Base-by-base conservation (phyloP, 2,888 invertebrate genomes). In the Endomychus coccineus region DNA sequence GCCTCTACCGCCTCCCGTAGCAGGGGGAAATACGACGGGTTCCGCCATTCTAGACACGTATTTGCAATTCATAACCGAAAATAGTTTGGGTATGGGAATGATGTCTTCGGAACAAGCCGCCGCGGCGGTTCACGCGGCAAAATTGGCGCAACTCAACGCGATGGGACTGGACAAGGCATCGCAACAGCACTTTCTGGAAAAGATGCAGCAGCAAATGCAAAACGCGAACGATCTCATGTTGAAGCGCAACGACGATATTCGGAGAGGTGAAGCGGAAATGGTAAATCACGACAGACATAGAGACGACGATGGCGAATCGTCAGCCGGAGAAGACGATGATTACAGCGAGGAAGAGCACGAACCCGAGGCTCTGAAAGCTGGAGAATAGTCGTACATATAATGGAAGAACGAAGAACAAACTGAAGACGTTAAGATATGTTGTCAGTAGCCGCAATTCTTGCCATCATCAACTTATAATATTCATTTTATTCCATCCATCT, bases 31-130 rank as follows among this genome's bases (percentile, higher is more conserved):
- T 52, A 73, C 81, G 42, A 75, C 83, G 33, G 77, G 83, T 27
- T 84, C 84, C 3, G 84, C 87, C 2, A 74, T 90, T 37, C 68
- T 90, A 42, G 89, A 90, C 63, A 89, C 89, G 9, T 90, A 90
- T 61, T 73, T 90, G 42, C 89, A 90, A 62, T 81, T 87, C 55
- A 87, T 90, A 55, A 84, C 86, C 2, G 88, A 89, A 61, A 88
- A 84, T 57, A 80, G 83, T 32, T 77, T 80, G 42, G 76, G 82
- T 39, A 73, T 77, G 70, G 74, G 75, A 7, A 71, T 79, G 62
- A 72, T 73, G 45, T 73, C 52, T 4, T 49, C 76, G 29, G 80
- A 80, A 43, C 80, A 80, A 51, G 77, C 78, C 2, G 72, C 73
- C 0, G 75, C 80, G 48, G 84, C 85, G 3, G 73, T 83, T 59